A percentile compares a stretch with the other conserved stretches of the same genome.
phyloP scores from a whole-genome alignment of 2,797 vertebrate species.

The Schizopygopsis pylzovi region DNA sequence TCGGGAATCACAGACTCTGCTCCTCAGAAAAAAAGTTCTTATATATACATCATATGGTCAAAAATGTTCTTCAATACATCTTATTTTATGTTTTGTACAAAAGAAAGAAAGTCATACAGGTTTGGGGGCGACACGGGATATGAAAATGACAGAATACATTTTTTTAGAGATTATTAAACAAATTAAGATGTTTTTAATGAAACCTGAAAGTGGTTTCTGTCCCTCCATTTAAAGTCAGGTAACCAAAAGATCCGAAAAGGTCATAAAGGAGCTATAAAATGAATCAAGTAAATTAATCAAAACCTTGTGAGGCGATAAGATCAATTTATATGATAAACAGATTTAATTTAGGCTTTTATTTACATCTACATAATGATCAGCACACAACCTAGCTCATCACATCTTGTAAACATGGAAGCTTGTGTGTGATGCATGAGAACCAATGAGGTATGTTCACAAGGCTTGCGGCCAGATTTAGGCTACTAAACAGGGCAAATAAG shows the following conservation, averaged over 20 bases:
- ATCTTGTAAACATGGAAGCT: background rate
- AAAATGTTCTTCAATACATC: slow-evolving; percentile 4
- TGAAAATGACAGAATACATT: background rate
- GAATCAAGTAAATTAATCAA: background rate
- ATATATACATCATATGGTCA: background rate
- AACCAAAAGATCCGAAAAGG: background rate
- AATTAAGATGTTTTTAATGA: no score
- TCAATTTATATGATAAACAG: background rate
- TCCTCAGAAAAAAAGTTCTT: background rate
- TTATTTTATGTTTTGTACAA: background rate
- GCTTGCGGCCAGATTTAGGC: no score
- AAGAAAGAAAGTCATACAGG: background rate
- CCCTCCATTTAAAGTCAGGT: background rate
- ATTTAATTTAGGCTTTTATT: background rate
- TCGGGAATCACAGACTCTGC: slow-evolving; percentile 1
- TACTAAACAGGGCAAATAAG: no score
- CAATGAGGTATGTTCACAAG: background rate
- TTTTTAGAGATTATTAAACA: no score
- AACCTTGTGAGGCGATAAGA: background rate
- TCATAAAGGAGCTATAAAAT: background rate
- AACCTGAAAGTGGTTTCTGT: no score
- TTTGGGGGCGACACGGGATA: no score
- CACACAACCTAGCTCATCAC: background rate
- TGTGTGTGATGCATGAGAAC: background rate
- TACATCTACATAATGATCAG: background rate